phyloP scores from a whole-genome alignment of 2,113 vertebrate genomes.

The Nicator chloris region DNA sequence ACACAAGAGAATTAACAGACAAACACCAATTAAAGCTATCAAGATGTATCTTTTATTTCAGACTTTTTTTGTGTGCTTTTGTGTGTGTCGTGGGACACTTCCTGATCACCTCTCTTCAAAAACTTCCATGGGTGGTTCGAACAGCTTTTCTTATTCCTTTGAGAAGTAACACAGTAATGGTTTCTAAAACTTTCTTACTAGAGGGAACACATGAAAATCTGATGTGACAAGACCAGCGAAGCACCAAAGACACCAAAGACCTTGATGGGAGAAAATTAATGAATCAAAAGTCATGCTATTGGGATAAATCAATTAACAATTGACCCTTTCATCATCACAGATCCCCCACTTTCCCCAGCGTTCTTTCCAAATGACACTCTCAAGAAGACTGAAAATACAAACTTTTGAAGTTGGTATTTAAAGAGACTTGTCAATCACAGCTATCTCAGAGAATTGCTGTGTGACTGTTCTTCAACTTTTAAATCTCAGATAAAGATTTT shows the following conservation, averaged over 20 bases:
- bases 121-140: neutral
- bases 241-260: neutral
- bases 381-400: neutral
- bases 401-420: neutral
- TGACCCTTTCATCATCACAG: neutral
- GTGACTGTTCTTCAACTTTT: neutral
- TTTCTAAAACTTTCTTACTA: neutral
- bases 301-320: neutral
- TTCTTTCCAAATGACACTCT: neutral
- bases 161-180: neutral
- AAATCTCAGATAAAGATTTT: neutral
- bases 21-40: neutral
- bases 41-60: neutral
- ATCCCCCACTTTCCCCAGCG: neutral
- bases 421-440: neutral
- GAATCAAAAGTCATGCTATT: neutral
- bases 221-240: neutral
- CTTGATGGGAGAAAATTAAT: neutral
- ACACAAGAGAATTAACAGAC: neutral
- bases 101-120: neutral
- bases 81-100: neutral
- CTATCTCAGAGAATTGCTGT: neutral
- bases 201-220: neutral
- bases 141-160: neutral
- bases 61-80: neutral